phyloP scores from a whole-genome alignment of 2,797 vertebrate species.

The Ficedula albicollis region DNA sequence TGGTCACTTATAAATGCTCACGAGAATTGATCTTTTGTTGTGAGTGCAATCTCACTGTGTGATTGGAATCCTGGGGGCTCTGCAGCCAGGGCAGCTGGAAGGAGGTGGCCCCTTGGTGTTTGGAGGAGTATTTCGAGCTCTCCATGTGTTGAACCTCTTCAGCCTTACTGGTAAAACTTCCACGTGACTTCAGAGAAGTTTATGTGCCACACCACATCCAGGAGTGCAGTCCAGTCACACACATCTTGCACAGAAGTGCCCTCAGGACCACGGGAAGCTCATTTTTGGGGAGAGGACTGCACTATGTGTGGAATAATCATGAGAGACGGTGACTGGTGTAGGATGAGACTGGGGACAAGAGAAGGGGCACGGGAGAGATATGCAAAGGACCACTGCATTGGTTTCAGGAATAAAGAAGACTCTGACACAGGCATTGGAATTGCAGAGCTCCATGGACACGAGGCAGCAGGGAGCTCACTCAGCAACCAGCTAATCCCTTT shows the following conservation, averaged over 20 bases:
- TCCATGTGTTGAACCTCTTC: neutral
- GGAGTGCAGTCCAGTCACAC: neutral
- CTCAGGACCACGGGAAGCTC: fast-evolving
- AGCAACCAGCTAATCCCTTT: neutral
- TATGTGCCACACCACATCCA: neutral
- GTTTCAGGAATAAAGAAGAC: neutral
- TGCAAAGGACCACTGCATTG: neutral
- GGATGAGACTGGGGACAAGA: neutral
- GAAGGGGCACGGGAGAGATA: neutral
- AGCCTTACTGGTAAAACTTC: neutral
- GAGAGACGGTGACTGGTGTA: neutral
- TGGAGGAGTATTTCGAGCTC: neutral
- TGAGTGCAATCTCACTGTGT: neutral
- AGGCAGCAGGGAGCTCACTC: constrained; percentile 29
- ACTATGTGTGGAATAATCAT: neutral
- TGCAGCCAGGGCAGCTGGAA: neutral
- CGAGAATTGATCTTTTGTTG: neutral
- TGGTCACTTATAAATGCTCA: neutral
- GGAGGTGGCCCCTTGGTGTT: neutral
- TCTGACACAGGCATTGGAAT: neutral
- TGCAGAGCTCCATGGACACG: neutral
- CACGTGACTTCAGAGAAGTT: neutral
- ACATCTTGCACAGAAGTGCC: neutral
- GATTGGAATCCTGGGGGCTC: neutral
- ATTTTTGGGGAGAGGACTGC: neutral